Base-by-base conservation (phyloP, 2,113 vertebrate genomes). In the Rhynchopsitta pachyrhyncha region DNA sequence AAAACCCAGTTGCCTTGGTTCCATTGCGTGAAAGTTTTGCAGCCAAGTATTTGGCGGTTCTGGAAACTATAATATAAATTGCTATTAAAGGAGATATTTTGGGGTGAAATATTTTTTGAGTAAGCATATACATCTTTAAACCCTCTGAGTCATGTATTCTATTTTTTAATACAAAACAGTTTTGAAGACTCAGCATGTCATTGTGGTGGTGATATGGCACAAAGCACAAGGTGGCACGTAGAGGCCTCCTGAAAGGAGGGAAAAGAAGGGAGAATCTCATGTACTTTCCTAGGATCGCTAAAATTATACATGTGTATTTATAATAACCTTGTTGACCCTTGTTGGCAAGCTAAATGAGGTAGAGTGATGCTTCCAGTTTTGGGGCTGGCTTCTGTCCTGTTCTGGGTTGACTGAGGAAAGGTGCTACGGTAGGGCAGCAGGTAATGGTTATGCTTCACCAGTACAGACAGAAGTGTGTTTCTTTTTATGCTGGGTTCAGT, bases 31-130 rank as follows among this genome's bases (percentile, higher is more conserved):
- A 7, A 86, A 52, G 29, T 82, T 95, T 81, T 84, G 76, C 62
- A 84, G 39, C 68, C 1, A 12, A 69, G 22, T 37, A 22, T 59
- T 86, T 84, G 83, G 22, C 86, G 73, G 41, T 86, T 82, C 31
- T 96, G 83, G 86, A 44, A 78, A 42, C 52, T 78, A 3, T n/a
- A 52, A 46, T 29, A 68, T 78, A 60, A 82, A 78, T 64, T 82
- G 62, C 62, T 86, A 12, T 60, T 71, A 47, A 69, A 81, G 80
- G 76, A 92, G 95, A 50, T 95, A 82, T 91, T 95, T 92, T 89
- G 29, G 8, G 60, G 37, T 70, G 52, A 19, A 64, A 3, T 49
- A 0, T 46, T 82, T 82, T 90, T 80, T 60, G 57, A 67, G 66
- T 97, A 95, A 95, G 93, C 82, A 41, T 37, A 39, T 86, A 8